Percentiles rank a stretch among this genome's conserved stretches.
phyloP scores from a whole-genome alignment of 2,113 vertebrate genomes.

The Sapajus apella region DNA sequence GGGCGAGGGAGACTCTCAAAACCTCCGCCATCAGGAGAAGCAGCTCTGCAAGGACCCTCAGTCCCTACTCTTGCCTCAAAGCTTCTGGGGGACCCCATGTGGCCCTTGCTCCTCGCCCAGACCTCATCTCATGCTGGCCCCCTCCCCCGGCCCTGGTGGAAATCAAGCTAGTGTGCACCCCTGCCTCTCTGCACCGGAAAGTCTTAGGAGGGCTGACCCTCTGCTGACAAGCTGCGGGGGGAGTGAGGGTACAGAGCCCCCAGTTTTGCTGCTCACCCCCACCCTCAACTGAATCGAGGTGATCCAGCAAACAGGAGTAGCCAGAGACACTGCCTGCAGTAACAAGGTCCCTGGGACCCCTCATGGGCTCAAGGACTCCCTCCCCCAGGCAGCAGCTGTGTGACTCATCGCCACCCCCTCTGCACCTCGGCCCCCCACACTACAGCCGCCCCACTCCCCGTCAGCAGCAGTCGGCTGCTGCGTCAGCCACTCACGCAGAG shows the following conservation, averaged over 20 bases:
- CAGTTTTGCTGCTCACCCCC: neutral
- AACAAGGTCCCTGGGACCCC: neutral
- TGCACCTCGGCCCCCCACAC: neutral
- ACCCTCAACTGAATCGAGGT: neutral
- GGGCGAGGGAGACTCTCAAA: neutral
- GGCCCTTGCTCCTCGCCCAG: neutral
- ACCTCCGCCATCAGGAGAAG: neutral
- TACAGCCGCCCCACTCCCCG: neutral
- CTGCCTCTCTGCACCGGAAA: neutral
- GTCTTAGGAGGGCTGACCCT: too few relatives aligned
- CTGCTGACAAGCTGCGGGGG: too few relatives aligned
- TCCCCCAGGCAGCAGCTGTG: neutral
- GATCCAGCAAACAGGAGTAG: neutral
- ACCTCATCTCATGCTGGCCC: neutral
- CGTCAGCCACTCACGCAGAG: constrained; percentile 61
- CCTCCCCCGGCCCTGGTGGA: neutral
- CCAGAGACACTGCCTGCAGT: neutral
- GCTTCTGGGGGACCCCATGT: neutral
- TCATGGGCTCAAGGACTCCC: neutral
- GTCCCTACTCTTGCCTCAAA: neutral
- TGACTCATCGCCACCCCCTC: constrained; percentile 8
- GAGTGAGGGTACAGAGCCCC: too few relatives aligned
- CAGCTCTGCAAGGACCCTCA: neutral
- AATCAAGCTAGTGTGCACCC: neutral
- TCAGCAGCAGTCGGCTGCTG: constrained; percentile 18